Base-by-base conservation (phyloP, 2,113 vertebrate species). In the Danionella cerebrum region DNA sequence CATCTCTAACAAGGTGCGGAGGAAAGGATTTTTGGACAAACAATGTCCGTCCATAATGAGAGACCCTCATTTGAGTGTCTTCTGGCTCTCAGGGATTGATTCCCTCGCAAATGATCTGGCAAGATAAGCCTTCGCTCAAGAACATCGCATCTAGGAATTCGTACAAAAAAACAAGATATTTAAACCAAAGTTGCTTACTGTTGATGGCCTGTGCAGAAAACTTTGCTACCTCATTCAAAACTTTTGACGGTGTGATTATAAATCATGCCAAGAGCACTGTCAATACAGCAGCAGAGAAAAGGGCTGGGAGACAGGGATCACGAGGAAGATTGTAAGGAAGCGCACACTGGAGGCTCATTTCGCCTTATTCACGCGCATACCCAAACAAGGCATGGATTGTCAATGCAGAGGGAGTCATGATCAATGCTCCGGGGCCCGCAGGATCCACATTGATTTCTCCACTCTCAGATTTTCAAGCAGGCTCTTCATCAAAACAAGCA, bases 211-310 rank as follows among this genome's bases (percentile, higher is more conserved):
- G 36, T 53, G 22, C 67, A 65, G 75, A 51, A 73, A 78, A 73
- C 47, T 76, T 76, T 84, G 85, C 86, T 90, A 90, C 83, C 82
- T 85, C 72, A 72, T 82, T 83, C 75, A 83, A 84, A 65, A 86
- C 84, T 85, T 89, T 84, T 83, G 76, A 89, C 84, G 76, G 83
- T 82, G 84, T 87, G 89, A 95, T 94, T 97, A 97, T 95, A 92
- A 94, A 94, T 95, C 91, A 93, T 88, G 85, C 64, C 83, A 76
- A 80, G 54, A 52, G 73, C 75, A 76, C 85, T 93, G 91, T 90
- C 91, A 86, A 94, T 95, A 92, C 71, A 48, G 77, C 83, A 77
- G 78, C 72, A 71, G 25, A 16, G 45, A 31, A 65, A 45, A 35
- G 39, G 47, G 54, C 11, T 36, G 48, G n/a, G n/a, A 69, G 25